Conservation (phyloP, 2,797 vertebrate species). For the Mormyrops attenuatus region DNA sequence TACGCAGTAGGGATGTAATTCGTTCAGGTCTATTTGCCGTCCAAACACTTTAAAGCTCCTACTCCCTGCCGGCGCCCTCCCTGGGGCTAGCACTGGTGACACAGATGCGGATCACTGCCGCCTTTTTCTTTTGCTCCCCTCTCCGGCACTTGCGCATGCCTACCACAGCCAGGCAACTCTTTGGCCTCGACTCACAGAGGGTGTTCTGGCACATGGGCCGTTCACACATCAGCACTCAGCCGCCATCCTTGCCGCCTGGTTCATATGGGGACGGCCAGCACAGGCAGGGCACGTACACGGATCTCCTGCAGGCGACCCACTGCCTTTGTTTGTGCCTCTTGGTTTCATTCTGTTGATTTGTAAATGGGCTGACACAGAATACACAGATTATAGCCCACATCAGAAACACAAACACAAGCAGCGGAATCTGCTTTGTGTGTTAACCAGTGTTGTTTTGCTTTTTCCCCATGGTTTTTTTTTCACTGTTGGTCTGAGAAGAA, state of each 20-base stretch:
- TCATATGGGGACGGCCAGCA: background rate
- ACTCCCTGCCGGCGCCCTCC: background rate
- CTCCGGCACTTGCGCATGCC: background rate
- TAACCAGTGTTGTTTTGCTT: background rate
- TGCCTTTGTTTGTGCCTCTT: background rate
- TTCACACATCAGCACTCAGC: background rate
- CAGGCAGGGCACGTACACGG: background rate
- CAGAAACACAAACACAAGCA: background rate
- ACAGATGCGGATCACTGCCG: slow-evolving; percentile 22
- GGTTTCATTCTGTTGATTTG: background rate
- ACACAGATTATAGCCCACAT: background rate
- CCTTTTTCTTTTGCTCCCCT: background rate
- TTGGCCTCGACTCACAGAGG: slow-evolving; percentile 16
- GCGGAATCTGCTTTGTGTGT: background rate
- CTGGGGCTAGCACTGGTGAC: background rate
- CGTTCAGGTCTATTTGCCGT: slow-evolving; percentile 31
- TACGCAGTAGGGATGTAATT: slow-evolving; percentile 29
- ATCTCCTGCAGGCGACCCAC: background rate
- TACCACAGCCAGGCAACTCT: background rate
- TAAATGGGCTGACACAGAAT: slow-evolving; percentile 1
- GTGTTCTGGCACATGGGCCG: slow-evolving; percentile 9
- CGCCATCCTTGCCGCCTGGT: background rate
- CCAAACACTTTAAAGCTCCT: slow-evolving; percentile 3
- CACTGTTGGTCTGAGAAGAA: background rate
- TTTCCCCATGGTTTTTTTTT: background rate